These are phyloP conservation scores for Mesembrinibis cayennensis DNA, from an alignment of 2,113 vertebrate species.

Conservation along the genomic window DNA sequence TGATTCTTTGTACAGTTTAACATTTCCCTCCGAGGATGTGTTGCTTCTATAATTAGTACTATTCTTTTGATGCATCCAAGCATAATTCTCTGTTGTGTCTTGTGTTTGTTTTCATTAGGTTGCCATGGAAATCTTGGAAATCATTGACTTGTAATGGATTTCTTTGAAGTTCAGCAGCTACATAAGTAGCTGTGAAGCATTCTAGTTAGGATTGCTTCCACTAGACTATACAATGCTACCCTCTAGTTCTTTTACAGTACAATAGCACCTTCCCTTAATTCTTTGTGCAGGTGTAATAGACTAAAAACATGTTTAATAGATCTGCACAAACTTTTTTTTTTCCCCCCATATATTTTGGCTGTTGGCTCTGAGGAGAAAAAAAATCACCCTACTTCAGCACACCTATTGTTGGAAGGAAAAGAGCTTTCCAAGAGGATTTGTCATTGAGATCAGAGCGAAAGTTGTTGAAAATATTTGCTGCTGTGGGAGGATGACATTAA, in stretches of 20 bases:
- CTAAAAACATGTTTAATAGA: not conserved
- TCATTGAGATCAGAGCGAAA: not conserved
- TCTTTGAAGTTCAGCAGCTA: constrained; percentile 20
- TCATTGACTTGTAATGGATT: not conserved
- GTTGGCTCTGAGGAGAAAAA: not conserved
- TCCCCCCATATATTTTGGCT: not conserved
- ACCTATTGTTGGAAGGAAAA: not conserved
- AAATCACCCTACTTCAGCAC: not conserved
- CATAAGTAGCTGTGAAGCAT: not conserved
- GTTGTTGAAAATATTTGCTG: not conserved
- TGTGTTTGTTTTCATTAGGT: constrained; percentile 41
- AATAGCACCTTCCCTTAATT: constrained; percentile 37
- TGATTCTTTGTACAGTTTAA: not conserved
- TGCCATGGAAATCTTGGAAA: constrained; percentile 35
- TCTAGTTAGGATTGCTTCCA: not conserved
- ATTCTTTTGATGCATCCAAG: not conserved
- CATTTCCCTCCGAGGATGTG: not conserved
- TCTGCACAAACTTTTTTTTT: not conserved
- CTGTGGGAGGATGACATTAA: not conserved
- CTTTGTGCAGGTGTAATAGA: not conserved
- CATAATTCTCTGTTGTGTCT: not conserved
- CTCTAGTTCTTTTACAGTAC: constrained; percentile 56
- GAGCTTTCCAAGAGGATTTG: not conserved
- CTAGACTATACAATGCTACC: constrained; percentile 64
- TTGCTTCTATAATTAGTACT: constrained; percentile 9